A percentile compares a stretch with the other conserved stretches of the same genome.
phyloP scores from a whole-genome alignment of 1,140 invertebrate genomes.

The Pectinophora gossypiella region DNA sequence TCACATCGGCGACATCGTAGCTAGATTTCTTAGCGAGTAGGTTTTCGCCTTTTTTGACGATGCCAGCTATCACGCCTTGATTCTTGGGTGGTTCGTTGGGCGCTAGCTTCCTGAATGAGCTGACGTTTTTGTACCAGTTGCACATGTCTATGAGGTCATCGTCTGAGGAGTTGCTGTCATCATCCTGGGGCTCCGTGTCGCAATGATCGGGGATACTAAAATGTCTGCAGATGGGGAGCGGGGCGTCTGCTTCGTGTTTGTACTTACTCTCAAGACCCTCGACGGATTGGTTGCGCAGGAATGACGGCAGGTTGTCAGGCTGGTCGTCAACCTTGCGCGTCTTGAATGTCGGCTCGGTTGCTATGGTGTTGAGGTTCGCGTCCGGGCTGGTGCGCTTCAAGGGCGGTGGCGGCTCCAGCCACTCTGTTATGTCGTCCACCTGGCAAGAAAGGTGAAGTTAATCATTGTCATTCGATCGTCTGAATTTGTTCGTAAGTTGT shows the following conservation, averaged over 20 bases:
- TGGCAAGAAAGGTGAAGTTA: conserved; percentile 21
- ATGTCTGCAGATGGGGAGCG: conserved; percentile 48
- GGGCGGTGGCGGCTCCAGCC: conserved; percentile 58
- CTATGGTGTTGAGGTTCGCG: conserved; percentile 27
- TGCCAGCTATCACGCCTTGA: conserved; percentile 23
- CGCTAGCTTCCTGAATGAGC: conserved; percentile 17
- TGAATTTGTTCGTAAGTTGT: no score
- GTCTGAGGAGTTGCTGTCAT: conserved; percentile 40
- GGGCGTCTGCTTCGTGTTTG: conserved; percentile 33
- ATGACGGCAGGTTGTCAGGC: conserved; percentile 32
- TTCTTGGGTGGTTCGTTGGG: conserved; percentile 16
- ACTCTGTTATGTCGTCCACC: conserved; percentile 67
- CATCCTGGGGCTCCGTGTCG: conserved; percentile 2
- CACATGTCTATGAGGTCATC: conserved; percentile 34
- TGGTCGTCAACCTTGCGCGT: conserved; percentile 32
- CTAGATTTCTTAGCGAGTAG: conserved; percentile 42
- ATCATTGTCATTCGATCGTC: no score
- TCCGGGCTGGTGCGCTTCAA: conserved; percentile 45
- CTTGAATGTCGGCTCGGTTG: conserved; percentile 10
- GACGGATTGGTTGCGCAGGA: conserved; percentile 66
- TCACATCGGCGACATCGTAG: conserved; percentile 44
- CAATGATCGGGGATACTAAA: conserved; percentile 48
- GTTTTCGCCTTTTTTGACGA: conserved; percentile 49
- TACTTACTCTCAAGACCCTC: conserved; percentile 56
- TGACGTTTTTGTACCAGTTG: conserved; percentile 22